Base-by-base conservation (phyloP, 2,113 vertebrate genomes). In the Callorhinus ursinus region DNA sequence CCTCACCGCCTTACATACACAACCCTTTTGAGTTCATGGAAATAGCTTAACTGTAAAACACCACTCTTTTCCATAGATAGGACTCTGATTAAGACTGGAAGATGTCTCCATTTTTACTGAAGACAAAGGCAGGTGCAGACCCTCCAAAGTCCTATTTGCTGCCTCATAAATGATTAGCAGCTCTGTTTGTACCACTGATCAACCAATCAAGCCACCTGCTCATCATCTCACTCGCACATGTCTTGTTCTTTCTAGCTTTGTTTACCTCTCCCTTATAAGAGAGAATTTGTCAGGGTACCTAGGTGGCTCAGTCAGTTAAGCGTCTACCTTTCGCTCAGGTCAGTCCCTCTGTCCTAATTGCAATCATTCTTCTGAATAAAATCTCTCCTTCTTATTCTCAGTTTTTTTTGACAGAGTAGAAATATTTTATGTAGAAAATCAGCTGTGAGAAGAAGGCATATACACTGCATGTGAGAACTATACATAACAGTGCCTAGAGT, bases 171-270 rank as follows among this genome's bases (percentile, higher is more conserved):
- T 74, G 2, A 53, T 67, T 65, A 59, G 31, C n/a, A 67, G 18
- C 14, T 5, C 61, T 63, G 4, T 33, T n/a, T 84, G 16, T 28
- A 55, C 11, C 16, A 9, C 16, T 67, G 49, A 81, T 9, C 10
- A 4, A 33, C 19, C 7, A 8, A 53, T 28, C 11, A n/a, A 80
- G 55, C 18, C 51, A 18, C 51, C 46, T n/a, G 11, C 7, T 51
- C 24, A 14, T 12, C 14, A 2, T 5, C n/a, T 71, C 24, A 57
- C 18, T 36, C n/a, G 9, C 2, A 2, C 1, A 11, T 36, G 49
- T 3, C 19, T 28, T 46, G 71, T 12, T 21, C 19, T 49, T n/a
- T 31, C 65, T 39, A 90, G 19, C 16, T 28, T 19, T 55, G 22
- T 12, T 79, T 49, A 61, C 3, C 12, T 55, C 36, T 71, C 4